Evolutionary conservation across 1,140 invertebrate species (phyloP).

Genomic region (Neuroterus valhalla): DNA sequence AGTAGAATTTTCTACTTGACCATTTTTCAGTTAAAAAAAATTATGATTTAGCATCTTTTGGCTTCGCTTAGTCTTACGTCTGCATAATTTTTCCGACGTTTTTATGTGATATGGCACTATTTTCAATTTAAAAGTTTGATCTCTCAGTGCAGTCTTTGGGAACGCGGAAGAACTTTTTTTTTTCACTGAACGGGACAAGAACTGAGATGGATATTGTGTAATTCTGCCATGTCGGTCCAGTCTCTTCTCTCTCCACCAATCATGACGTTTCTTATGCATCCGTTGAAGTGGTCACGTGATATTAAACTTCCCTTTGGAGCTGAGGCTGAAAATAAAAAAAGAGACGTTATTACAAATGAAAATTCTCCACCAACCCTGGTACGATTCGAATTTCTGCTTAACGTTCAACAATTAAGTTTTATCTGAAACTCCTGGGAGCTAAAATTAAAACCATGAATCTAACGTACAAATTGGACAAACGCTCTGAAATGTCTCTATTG

Average conservation of each 20-base stretch:
- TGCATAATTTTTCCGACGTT: slow-evolving; percentile 19
- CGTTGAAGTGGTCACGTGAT: slow-evolving; percentile 89
- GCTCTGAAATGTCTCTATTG: no score
- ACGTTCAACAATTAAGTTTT: no score
- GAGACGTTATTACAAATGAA: no score
- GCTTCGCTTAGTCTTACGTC: slow-evolving; percentile 42
- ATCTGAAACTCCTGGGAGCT: no score
- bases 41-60: slow-evolving; percentile 52
- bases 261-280: slow-evolving; percentile 90
- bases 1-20: slow-evolving; percentile 8
- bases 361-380: no score
- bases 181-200: slow-evolving; percentile 83
- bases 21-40: slow-evolving; percentile 33
- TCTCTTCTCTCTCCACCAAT: slow-evolving; percentile 82
- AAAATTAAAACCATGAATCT: no score
- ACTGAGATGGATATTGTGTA: slow-evolving; percentile 89
- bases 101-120: slow-evolving; percentile 23
- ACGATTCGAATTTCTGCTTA: no score
- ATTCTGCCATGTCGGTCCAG: slow-evolving; percentile 88
- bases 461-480: no score
- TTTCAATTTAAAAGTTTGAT: slow-evolving; percentile 32
- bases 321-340: slow-evolving; percentile 76
- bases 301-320: slow-evolving; percentile 81
- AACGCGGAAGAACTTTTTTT: slow-evolving; percentile 48
- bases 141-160: slow-evolving; percentile 68